Base-by-base conservation (phyloP, 2,797 vertebrate genomes). In the Schizopygopsis malacanthus region DNA sequence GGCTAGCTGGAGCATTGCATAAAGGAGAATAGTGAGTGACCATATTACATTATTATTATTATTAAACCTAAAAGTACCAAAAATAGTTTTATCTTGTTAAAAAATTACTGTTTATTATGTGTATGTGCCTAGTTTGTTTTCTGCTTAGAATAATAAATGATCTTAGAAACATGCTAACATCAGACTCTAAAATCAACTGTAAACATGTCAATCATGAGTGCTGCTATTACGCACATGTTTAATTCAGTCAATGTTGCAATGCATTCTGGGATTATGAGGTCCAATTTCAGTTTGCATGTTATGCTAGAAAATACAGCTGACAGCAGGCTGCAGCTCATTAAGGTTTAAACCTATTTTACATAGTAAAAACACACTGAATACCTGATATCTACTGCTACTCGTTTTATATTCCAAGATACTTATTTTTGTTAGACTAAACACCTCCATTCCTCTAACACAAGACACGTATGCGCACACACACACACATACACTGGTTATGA, bases 401-500 rank as follows among this genome's bases (percentile, higher is more conserved):
- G 12, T 20, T 5, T 18, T 54, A 28, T 13, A 71, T 82, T 71
- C 3, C 39, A 41, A 8, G 11, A 22, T 12, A 18, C 13, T 52
- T 80, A 33, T 81, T 52, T 81, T 69, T 52, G 63, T 28, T 2
- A 22, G 16, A 82, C n/a, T 28, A 18, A 59, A 75, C 61, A 50
- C 7, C 18, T 7, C 16, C 22, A 67, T 43, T 79, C 6, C 11
- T 78, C 69, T 4, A 69, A 84, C 9, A 0, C 25, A 39, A 71
- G 25, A 47, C 47, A 65, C 12, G 9, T 22, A 65, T 47, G 25
- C n/a, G 11, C 69, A 75, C 65, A 45, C 20, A 25, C 12, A 69
- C 33, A 65, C 84, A 39, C 7, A 8, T 28, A 28, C 28, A 73
- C 18, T 79, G 52, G 59, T 84, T 85, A 71, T 85, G 52, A 47